Conservation (phyloP, 2,113 vertebrate species). For the Hemiscyllium ocellatum region DNA sequence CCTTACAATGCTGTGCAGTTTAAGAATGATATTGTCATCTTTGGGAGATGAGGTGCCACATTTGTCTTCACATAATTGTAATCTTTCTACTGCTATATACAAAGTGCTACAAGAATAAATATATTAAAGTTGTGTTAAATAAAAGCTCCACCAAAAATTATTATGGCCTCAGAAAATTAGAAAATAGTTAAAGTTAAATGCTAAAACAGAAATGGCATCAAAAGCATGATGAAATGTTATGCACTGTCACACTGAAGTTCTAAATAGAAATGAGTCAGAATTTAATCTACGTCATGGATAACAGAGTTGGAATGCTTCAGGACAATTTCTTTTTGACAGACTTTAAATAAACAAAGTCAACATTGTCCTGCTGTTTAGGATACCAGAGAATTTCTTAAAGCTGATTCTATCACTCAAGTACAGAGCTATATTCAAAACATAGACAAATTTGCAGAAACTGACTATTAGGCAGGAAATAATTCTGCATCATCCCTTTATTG, state of each 20-base stretch:
- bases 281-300: constrained; percentile 17
- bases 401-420: background rate
- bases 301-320: background rate
- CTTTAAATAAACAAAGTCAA: background rate
- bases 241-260: background rate
- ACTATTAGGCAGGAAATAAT: background rate
- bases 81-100: background rate
- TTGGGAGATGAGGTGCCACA: background rate
- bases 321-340: background rate
- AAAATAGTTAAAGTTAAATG: background rate
- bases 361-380: background rate
- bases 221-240: background rate
- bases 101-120: background rate
- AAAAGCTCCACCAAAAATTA: background rate
- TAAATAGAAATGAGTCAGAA: constrained; percentile 17
- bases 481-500: background rate
- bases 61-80: background rate
- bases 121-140: background rate
- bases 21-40: background rate
- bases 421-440: background rate
- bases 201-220: background rate
- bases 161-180: background rate
- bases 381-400: background rate
- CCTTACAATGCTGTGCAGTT: background rate
- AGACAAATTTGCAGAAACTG: background rate